Percentiles rank a stretch among this genome's conserved stretches.
phyloP scores from a whole-genome alignment of 2,797 vertebrate species.

The Bryconaethiops microstoma region DNA sequence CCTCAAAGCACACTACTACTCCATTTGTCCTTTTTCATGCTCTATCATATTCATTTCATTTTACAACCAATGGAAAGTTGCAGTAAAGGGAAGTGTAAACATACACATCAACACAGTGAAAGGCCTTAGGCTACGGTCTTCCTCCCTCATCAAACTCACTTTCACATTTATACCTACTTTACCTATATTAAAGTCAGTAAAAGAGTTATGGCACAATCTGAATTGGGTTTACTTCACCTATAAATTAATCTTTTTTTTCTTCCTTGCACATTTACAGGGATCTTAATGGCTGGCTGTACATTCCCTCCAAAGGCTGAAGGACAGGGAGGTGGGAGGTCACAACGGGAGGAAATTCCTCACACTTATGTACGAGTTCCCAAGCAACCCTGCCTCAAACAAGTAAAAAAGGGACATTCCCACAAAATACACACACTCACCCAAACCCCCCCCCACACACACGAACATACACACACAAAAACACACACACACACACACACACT shows the following conservation, averaged over 20 bases:
- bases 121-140: neutral
- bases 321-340: neutral
- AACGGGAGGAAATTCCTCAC: conserved; percentile 39
- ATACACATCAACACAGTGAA: neutral
- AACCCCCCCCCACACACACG: no score
- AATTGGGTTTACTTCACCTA: conserved; percentile 4
- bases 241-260: neutral
- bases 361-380: conserved; percentile 25
- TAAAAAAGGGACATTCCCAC: neutral
- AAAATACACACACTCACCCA: neutral
- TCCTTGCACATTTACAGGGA: conserved; percentile 4
- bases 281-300: neutral
- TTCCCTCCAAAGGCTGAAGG: conserved; percentile 11
- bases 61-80: no score
- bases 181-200: neutral
- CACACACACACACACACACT: neutral
- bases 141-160: neutral
- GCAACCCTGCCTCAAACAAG: conserved; percentile 28
- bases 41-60: no score
- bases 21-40: no score
- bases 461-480: no score
- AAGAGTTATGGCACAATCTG: neutral
- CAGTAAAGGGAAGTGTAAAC: no score
- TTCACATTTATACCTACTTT: neutral
- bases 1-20: neutral